Base-by-base conservation (phyloP, 2,797 vertebrate genomes). In the Liparis tanakae region DNA sequence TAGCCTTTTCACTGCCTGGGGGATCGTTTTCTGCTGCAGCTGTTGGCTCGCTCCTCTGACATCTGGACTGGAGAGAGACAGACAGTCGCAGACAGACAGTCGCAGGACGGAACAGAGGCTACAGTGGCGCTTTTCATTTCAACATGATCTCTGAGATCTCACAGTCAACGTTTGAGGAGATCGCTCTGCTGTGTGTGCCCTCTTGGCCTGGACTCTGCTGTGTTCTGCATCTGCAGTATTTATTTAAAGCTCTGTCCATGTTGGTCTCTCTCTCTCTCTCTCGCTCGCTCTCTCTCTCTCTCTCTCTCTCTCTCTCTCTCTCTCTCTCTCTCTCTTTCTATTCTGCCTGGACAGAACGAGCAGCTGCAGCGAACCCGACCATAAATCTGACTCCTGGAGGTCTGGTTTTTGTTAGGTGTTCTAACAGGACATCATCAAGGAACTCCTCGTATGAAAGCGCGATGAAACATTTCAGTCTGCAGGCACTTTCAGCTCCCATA, bases 11-110 rank as follows among this genome's bases (percentile, higher is more conserved):
- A 85, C 67, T 72, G 89, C 90, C 87, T 79, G 66, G 75, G 80
- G 91, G 87, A 87, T 90, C 76, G 87, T 92, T 93, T 90, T 89
- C 87, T 90, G 86, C 78, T 54, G 50, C 91, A 91, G 91, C 91
- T 93, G 91, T 87, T 91, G 89, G 88, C 86, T 79, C 81, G 81
- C 84, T 88, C 85, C 82, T 89, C 88, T 88, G 88, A 92, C 92
- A 93, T 93, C 92, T 93, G 92, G 90, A 91, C 84, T 80, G 79
- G 67, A 71, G 78, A 81, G 81, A 88, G 85, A 84, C 70, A 84
- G 87, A 84, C 74, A 85, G 76, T n/a, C n/a, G 33, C 70, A 54
- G 59, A 58, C 59, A 66, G 54, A 17, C 57, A 72, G 25, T 30
- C 25, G 25, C 25, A 30, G 83, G 65, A 66, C 63, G 79, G 74